phyloP scores from a whole-genome alignment of 1,140 invertebrate species.

The Dendroctonus valens region DNA sequence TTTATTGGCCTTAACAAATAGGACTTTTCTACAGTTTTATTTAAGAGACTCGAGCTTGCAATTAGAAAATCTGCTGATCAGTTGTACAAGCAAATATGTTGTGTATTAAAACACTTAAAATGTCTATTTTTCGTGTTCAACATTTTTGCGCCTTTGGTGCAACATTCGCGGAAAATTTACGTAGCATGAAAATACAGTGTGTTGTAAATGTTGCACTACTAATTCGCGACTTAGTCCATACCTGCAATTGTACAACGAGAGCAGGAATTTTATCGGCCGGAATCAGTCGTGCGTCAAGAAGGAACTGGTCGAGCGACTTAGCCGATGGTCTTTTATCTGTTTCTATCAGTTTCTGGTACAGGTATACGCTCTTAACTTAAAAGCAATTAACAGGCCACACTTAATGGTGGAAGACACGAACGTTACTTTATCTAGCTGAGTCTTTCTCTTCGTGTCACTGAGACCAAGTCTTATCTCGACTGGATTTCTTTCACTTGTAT shows the following conservation, averaged over 20 bases:
- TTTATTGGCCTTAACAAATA: no score
- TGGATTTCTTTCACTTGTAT: no score
- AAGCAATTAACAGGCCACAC: constrained; percentile 26
- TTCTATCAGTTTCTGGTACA: constrained; percentile 16
- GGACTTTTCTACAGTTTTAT: no score
- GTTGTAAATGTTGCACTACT: no score
- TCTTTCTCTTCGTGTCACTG: neutral
- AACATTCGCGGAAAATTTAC: no score
- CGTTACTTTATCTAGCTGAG: neutral
- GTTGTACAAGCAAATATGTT: no score
- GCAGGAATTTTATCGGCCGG: constrained; percentile 36
- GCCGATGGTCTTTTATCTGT: constrained; percentile 29
- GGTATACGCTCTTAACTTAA: constrained; percentile 21
- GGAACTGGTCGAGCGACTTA: constrained; percentile 36
- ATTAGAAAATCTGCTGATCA: no score
- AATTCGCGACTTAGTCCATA: constrained; percentile 5
- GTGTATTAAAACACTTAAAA: no score
- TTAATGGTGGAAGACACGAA: constrained; percentile 15
- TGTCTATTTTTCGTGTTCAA: no score
- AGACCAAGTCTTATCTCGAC: neutral
- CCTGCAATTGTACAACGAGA: constrained; percentile 16
- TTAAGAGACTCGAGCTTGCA: no score
- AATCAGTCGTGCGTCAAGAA: constrained; percentile 40
- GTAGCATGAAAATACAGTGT: no score
- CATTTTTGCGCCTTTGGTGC: no score